Evolutionary conservation across 2,888 invertebrate genomes (phyloP).

Genomic region (Petrolisthes manimaculis): DNA sequence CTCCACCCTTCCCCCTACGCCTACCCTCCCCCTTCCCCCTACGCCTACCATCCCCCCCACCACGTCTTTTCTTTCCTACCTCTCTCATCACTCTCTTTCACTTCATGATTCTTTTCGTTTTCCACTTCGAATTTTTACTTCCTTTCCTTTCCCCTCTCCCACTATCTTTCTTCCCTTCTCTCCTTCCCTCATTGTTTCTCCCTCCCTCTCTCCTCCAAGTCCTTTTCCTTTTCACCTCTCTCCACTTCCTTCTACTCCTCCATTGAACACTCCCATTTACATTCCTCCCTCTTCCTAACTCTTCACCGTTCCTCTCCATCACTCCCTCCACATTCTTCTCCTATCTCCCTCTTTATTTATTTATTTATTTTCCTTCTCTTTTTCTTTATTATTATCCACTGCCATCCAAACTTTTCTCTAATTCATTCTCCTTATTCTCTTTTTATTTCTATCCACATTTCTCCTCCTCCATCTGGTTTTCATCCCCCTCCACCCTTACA

Average conservation of each 20-base stretch:
- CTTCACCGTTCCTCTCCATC: neutral
- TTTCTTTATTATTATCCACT: neutral
- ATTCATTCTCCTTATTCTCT: neutral
- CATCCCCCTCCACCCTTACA: neutral
- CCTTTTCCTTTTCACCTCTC: too few species aligned
- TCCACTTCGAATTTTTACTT: neutral
- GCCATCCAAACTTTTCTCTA: neutral
- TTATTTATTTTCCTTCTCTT: neutral
- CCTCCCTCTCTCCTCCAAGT: neutral
- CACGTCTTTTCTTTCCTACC: too few species aligned
- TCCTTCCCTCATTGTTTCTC: neutral
- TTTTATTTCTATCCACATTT: neutral
- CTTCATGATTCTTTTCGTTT: neutral
- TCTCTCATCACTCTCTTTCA: too few species aligned
- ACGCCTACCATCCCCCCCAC: too few species aligned
- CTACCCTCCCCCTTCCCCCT: too few species aligned
- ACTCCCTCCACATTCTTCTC: neutral
- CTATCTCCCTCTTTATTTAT: neutral
- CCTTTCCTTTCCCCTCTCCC: neutral
- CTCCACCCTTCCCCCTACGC: too few species aligned
- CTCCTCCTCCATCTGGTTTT: too few species aligned
- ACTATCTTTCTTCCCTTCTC: neutral
- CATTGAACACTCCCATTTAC: neutral
- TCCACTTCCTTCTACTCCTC: neutral
- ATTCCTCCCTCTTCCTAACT: neutral